Conservation (phyloP, 2,888 invertebrate species). For the Leuctra nigra region DNA sequence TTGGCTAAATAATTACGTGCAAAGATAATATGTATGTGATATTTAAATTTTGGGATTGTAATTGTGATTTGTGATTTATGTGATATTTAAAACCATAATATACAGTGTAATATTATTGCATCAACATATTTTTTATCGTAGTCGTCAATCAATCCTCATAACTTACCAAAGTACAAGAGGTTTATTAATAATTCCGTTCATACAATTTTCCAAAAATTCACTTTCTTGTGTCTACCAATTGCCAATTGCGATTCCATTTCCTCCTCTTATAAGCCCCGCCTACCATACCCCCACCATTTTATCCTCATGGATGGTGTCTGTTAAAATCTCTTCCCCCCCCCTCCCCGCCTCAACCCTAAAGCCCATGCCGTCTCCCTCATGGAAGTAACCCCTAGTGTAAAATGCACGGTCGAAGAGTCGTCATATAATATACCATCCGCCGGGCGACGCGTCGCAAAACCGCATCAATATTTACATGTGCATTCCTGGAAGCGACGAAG, state of each 20-base stretch:
- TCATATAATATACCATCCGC: not conserved
- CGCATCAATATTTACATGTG: not conserved
- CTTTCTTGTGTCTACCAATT: too few species aligned
- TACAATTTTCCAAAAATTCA: too few species aligned
- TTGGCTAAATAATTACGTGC: too few species aligned
- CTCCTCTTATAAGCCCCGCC: conserved; percentile 1
- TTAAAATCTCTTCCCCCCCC: not conserved
- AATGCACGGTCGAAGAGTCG: conserved; percentile 9
- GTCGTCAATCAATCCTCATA: too few species aligned
- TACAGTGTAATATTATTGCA: too few species aligned
- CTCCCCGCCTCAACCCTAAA: conserved; percentile 6
- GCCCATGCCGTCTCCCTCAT: not conserved
- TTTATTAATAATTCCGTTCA: too few species aligned
- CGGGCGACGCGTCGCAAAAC: not conserved
- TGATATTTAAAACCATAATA: too few species aligned
- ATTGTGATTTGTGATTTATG: too few species aligned
- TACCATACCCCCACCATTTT: not conserved
- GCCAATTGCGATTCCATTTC: not conserved
- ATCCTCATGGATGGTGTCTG: not conserved
- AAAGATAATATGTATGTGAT: too few species aligned
- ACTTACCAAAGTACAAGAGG: too few species aligned
- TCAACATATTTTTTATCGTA: too few species aligned
- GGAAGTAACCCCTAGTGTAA: conserved; percentile 12
- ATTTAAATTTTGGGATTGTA: too few species aligned
- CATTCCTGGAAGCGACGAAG: not conserved